These are phyloP conservation scores for Papilio helenus DNA, from an alignment of 1,140 invertebrate genomes.

Conservation along the genomic window DNA sequence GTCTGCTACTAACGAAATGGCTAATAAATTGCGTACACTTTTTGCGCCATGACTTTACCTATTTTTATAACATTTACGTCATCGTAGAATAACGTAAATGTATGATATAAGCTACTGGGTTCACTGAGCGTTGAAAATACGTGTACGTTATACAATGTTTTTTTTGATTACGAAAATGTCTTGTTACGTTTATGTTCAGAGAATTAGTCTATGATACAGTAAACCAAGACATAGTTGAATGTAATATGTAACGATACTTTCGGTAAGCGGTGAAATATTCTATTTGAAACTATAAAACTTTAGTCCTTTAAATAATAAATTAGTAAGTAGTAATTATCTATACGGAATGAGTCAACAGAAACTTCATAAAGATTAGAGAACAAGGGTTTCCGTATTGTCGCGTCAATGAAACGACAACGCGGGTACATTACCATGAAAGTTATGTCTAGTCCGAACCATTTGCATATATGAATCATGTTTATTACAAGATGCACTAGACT, in stretches of 20 bases:
- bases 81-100: neutral
- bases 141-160: neutral
- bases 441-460: slow-evolving; percentile 38
- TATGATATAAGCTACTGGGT: neutral
- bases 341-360: slow-evolving; percentile 20
- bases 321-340: neutral
- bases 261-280: neutral
- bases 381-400: slow-evolving; percentile 29
- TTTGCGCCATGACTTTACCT: neutral
- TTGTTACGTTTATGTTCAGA: neutral
- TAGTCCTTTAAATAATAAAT: too few relatives aligned
- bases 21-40: slow-evolving; percentile 22
- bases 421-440: slow-evolving; percentile 30
- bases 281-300: too few relatives aligned
- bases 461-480: slow-evolving; percentile 40
- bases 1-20: slow-evolving; percentile 3
- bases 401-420: slow-evolving; percentile 15
- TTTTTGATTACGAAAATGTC: neutral
- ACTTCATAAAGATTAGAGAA: slow-evolving; percentile 26
- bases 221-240: neutral
- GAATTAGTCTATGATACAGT: neutral
- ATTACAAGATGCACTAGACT: slow-evolving; percentile 41
- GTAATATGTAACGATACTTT: neutral
- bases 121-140: neutral
- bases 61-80: slow-evolving; percentile 22